Conservation (phyloP, 2,797 vertebrate genomes). For the Ctenosaura bakeri region DNA sequence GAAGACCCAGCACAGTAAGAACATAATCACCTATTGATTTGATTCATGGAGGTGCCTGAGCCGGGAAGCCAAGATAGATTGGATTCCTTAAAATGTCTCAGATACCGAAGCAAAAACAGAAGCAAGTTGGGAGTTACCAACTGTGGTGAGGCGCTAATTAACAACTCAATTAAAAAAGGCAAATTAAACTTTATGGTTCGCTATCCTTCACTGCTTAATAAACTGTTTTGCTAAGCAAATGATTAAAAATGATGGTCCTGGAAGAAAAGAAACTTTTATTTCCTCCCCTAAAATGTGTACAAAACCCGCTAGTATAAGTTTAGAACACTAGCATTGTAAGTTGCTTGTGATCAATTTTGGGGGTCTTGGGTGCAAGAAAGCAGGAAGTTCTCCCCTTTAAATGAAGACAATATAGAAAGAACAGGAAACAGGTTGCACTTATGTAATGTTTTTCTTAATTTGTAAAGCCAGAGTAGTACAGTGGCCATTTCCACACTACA, state of each 20-base stretch:
- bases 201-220: conserved; percentile 82
- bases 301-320: conserved; percentile 54
- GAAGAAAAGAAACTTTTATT: conserved; percentile 64
- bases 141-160: conserved; percentile 81
- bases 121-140: conserved; percentile 78
- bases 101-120: conserved; percentile 76
- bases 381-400: too few relatives aligned
- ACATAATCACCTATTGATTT: conserved; percentile 82
- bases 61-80: conserved; percentile 78
- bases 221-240: conserved; percentile 82
- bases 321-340: background rate
- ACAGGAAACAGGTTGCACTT: too few relatives aligned
- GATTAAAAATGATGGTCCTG: conserved; percentile 80
- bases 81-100: conserved; percentile 73
- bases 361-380: too few relatives aligned
- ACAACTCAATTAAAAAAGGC: conserved; percentile 88
- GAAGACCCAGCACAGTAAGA: conserved; percentile 76
- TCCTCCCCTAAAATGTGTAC: conserved; percentile 50
- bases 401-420: too few relatives aligned
- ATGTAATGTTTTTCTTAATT: too few relatives aligned
- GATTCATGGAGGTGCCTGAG: conserved; percentile 80
- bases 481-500: too few relatives aligned
- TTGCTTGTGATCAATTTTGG: background rate
- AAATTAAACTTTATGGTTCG: conserved; percentile 85
- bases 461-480: too few relatives aligned